phyloP scores from a whole-genome alignment of 2,888 invertebrate species.

The Aspidiotus destructor region DNA sequence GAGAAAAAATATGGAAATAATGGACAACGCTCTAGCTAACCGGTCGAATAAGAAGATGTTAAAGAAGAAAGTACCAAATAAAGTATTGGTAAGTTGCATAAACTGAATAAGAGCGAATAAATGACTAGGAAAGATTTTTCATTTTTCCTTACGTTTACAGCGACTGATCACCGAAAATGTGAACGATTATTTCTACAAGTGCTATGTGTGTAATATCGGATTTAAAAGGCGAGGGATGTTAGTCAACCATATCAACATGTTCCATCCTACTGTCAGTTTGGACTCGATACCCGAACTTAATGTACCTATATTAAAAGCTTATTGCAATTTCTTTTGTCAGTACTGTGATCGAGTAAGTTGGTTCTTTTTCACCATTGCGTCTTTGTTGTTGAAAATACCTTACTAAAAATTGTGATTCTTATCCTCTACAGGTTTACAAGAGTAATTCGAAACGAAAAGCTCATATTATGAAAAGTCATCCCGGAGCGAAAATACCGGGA shows the following conservation, averaged over 20 bases:
- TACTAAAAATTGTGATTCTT: background rate
- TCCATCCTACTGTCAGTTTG: conserved; percentile 56
- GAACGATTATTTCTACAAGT: conserved; percentile 52
- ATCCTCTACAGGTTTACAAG: conserved; percentile 54
- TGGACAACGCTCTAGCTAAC: conserved; percentile 33
- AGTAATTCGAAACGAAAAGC: conserved; percentile 74
- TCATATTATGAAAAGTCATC: conserved; percentile 73
- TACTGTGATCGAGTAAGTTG: conserved; percentile 62
- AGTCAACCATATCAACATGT: conserved; percentile 73
- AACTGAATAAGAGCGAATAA: background rate
- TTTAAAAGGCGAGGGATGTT: conserved; percentile 77
- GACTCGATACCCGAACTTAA: conserved; percentile 63
- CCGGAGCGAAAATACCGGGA: conserved; percentile 57
- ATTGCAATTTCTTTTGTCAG: conserved; percentile 71
- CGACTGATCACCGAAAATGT: conserved; percentile 29
- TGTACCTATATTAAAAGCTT: conserved; percentile 65
- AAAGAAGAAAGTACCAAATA: conserved; percentile 10
- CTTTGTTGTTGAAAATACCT: background rate
- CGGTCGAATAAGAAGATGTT: conserved; percentile 13
- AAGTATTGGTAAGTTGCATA: conserved; percentile 20
- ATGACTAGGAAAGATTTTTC: background rate
- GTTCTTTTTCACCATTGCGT: background rate
- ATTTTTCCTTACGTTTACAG: background rate
- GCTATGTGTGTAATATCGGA: conserved; percentile 62
- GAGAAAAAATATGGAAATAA: conserved; percentile 17